phyloP scores from a whole-genome alignment of 2,888 invertebrate species.

The Lamellibrachia satsuma region DNA sequence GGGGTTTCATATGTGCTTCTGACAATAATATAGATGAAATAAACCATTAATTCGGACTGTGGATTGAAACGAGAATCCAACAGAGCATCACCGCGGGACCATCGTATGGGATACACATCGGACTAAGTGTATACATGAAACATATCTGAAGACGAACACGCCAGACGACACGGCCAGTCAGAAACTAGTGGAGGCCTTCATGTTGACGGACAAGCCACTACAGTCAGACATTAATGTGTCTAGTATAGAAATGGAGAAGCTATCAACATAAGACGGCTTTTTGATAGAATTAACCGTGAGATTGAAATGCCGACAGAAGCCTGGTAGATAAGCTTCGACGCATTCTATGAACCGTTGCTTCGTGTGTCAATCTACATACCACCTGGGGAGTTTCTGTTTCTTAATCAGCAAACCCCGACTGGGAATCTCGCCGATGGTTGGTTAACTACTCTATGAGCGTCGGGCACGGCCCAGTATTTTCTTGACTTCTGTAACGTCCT shows the following conservation, averaged over 20 bases:
- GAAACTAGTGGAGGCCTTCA: background rate
- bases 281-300: background rate
- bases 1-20: too few species aligned
- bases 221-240: background rate
- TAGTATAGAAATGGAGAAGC: background rate
- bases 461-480: too few species aligned
- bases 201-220: background rate
- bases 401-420: too few species aligned
- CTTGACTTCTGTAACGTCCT: too few species aligned
- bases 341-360: too few species aligned
- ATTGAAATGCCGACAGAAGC: background rate
- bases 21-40: background rate
- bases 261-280: background rate
- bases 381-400: background rate
- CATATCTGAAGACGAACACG: background rate
- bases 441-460: too few species aligned
- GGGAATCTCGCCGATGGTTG: too few species aligned
- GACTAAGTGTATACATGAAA: background rate
- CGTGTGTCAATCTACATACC: background rate
- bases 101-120: background rate
- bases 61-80: background rate
- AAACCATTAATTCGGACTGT: background rate
- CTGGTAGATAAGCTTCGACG: background rate
- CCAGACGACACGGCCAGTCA: background rate
- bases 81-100: background rate